Base-by-base conservation (phyloP, 1,140 invertebrate species). In the Neuroterus valhalla region DNA sequence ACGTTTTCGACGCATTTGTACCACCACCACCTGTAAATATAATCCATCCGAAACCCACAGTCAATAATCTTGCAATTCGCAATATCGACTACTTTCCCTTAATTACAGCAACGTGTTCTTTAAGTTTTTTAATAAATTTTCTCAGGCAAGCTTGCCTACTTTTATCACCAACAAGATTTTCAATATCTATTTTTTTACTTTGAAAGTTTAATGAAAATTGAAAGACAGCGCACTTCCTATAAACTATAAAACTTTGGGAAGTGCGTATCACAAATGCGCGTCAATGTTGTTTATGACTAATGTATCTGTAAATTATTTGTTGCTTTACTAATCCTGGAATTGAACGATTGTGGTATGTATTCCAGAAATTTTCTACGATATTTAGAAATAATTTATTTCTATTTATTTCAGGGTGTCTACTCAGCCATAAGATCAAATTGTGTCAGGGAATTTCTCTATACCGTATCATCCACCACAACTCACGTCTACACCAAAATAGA, bases 21-120 rank as follows among this genome's bases (percentile, higher is more conserved):
- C 92, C 92, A 71, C 93, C 93, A 50, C 93, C 93, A 55, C 92
- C 93, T 23, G 92, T 93, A 67, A 93, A 93, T 81, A 93, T 94
- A 83, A 91, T 93, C 71, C 93, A 94, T 87, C 93, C 92, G 38
- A 92, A 91, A 86, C 91, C 91, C 55, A 87, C 91, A 75, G 77
- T 82, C 8, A 89, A 89, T 78, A 89, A 89, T 78, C 45, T 84
- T 45, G 86, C 88, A 43, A 75, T 87, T 31, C 76, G 72, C 11
- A 85, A 75, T 72, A 76, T 82, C 23, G 81, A 83, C 50, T 81
- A 71, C 77, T 75, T 84, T 31, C 78, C 81, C 38, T 68, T 81
- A 10, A 66, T 83, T 5, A 79, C 81, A 46, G 48, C 84, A 43
- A 55, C 38, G 5, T 62, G 26, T 38, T 14, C 31, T 26, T 62